Conservation (phyloP, 2,113 vertebrate species). For the Cnemophilus loriae region DNA sequence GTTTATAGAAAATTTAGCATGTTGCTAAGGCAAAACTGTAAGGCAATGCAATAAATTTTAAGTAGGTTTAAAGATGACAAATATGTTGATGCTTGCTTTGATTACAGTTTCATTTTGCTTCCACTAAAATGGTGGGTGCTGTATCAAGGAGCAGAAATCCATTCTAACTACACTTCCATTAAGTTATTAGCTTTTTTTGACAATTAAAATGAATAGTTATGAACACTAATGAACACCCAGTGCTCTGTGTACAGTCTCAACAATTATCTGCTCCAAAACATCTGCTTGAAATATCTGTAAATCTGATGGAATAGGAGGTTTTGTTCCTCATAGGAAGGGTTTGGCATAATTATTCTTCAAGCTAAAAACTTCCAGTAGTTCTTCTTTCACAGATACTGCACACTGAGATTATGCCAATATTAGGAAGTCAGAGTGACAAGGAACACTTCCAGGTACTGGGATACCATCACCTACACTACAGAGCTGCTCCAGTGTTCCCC, state of each 20-base stretch:
- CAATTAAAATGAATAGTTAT: background rate
- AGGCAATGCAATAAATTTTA: background rate
- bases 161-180: background rate
- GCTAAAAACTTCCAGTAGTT: background rate
- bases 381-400: background rate
- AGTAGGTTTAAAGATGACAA: background rate
- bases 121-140: background rate
- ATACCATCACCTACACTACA: background rate
- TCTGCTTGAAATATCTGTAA: background rate
- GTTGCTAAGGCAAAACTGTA: background rate
- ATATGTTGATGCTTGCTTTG: background rate
- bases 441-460: background rate
- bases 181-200: background rate
- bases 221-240: background rate
- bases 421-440: background rate
- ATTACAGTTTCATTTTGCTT: background rate
- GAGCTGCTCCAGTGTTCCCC: background rate
- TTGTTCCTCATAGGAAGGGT: background rate
- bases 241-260: background rate
- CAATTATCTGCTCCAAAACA: background rate
- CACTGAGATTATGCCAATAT: background rate
- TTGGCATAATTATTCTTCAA: background rate
- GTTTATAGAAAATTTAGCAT: background rate
- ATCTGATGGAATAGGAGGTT: background rate
- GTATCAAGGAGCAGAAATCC: background rate